phyloP scores from a whole-genome alignment of 2,888 invertebrate species.

The Gastrophysa polygoni region DNA sequence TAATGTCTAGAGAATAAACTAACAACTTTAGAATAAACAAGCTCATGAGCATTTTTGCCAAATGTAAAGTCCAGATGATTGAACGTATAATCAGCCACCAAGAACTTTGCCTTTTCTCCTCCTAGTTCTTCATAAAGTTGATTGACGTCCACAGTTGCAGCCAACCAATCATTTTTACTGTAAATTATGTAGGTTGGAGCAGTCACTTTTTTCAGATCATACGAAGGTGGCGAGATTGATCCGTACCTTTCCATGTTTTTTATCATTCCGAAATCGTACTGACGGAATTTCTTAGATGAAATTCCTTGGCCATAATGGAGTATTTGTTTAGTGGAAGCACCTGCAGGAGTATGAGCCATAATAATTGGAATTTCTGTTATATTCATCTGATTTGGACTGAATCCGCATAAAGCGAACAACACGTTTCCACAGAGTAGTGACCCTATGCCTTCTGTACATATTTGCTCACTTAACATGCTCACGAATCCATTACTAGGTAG shows the following conservation, averaged over 20 bases:
- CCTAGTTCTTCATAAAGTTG: constrained; percentile 24
- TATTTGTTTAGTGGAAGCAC: constrained; percentile 67
- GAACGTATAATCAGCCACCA: constrained; percentile 46
- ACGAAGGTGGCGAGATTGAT: constrained; percentile 54
- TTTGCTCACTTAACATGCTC: constrained; percentile 31
- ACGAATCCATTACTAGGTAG: constrained; percentile 64
- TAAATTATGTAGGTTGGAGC: constrained; percentile 59
- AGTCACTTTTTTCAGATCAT: constrained; percentile 54
- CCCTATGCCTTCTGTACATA: constrained; percentile 21
- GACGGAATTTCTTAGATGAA: constrained; percentile 55
- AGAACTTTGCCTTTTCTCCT: constrained; percentile 43
- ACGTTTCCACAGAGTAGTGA: constrained; percentile 46
- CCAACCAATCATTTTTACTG: constrained; percentile 60
- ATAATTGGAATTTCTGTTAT: constrained; percentile 42
- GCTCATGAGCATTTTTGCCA: constrained; percentile 46
- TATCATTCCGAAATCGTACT: constrained; percentile 63
- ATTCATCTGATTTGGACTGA: constrained; percentile 49
- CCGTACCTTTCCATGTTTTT: constrained; percentile 48
- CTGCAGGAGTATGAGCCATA: constrained; percentile 46
- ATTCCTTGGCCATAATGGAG: constrained; percentile 75
- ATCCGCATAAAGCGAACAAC: constrained; percentile 50
- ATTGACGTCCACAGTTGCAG: constrained; percentile 49
- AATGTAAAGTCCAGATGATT: constrained; percentile 53
- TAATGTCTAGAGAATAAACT: constrained; percentile 48
- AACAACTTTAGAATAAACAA: constrained; percentile 48